Evolutionary conservation across 2,797 vertebrate genomes (phyloP).

Genomic region (Lacerta agilis): DNA sequence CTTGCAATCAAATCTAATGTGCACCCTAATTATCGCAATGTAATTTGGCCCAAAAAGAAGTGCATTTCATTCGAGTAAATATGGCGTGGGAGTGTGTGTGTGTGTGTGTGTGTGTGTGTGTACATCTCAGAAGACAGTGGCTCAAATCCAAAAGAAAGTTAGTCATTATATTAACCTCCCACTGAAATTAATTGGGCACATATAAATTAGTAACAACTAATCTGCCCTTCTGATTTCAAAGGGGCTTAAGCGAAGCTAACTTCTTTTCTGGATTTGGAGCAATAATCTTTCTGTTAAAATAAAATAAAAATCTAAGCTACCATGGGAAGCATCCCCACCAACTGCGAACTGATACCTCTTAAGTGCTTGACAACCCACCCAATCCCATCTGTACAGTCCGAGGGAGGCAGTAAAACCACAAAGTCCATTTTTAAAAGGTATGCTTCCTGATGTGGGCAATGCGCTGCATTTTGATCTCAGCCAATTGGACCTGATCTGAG

Average conservation of each 20-base stretch:
- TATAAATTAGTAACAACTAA: not conserved
- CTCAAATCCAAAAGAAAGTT: not conserved
- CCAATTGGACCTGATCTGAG: not conserved
- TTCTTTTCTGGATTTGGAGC: too few relatives aligned
- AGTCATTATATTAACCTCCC: not conserved
- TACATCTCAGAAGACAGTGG: not conserved
- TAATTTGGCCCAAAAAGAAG: too few relatives aligned
- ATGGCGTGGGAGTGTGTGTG: too few relatives aligned
- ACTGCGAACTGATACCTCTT: too few relatives aligned
- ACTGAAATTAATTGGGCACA: not conserved
- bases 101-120: too few relatives aligned
- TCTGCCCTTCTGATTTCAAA: not conserved
- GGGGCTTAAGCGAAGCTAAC: too few relatives aligned
- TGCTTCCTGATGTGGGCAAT: constrained; percentile 26
- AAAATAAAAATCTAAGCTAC: not conserved
- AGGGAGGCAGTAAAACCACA: not conserved
- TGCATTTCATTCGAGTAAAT: too few relatives aligned
- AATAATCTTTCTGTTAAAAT: not conserved
- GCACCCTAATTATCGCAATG: too few relatives aligned
- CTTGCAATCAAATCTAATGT: too few relatives aligned
- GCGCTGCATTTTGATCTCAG: constrained; percentile 36
- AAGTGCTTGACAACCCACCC: not conserved
- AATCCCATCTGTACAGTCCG: not conserved
- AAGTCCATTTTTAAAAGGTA: not conserved
- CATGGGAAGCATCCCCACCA: too few relatives aligned